Conservation (phyloP, 2,888 invertebrate species). For the Callosobruchus maculatus region DNA sequence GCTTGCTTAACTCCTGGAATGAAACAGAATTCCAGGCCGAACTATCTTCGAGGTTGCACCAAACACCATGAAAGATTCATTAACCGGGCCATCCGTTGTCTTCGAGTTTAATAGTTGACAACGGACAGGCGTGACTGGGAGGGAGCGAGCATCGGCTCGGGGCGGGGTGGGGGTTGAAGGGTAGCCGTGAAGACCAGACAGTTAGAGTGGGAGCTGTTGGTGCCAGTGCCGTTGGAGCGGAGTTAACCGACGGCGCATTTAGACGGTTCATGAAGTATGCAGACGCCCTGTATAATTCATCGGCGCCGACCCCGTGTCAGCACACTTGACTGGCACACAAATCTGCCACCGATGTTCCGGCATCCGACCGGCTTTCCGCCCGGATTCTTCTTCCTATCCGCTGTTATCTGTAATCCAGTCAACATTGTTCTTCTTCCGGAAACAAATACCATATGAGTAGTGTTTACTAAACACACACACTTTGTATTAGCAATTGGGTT, state of each 20-base stretch:
- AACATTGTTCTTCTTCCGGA: no score
- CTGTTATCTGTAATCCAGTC: no score
- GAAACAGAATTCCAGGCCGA: background rate
- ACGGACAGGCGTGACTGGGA: slow-evolving; percentile 20
- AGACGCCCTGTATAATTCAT: slow-evolving; percentile 47
- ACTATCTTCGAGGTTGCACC: background rate
- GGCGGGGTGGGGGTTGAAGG: background rate
- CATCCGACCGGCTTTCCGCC: background rate
- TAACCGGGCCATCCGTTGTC: slow-evolving; percentile 19
- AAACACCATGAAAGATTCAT: background rate
- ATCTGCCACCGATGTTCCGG: slow-evolving; percentile 36
- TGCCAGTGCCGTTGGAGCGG: slow-evolving; percentile 6
- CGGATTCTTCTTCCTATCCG: background rate
- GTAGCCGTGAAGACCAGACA: background rate
- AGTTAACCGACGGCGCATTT: slow-evolving; percentile 40
- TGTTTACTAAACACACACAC: no score
- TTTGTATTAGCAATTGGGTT: no score
- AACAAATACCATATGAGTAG: no score
- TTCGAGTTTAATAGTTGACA: slow-evolving; percentile 16
- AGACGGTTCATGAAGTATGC: slow-evolving; percentile 48
- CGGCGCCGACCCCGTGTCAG: slow-evolving; percentile 45
- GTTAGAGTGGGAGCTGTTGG: background rate
- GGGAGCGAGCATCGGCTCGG: background rate
- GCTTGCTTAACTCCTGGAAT: background rate
- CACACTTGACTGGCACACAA: slow-evolving; percentile 50